A percentile compares a stretch with the other conserved stretches of the same genome.
phyloP scores from a whole-genome alignment of 2,113 vertebrate genomes.

The Dicerorhinus sumatrensis region DNA sequence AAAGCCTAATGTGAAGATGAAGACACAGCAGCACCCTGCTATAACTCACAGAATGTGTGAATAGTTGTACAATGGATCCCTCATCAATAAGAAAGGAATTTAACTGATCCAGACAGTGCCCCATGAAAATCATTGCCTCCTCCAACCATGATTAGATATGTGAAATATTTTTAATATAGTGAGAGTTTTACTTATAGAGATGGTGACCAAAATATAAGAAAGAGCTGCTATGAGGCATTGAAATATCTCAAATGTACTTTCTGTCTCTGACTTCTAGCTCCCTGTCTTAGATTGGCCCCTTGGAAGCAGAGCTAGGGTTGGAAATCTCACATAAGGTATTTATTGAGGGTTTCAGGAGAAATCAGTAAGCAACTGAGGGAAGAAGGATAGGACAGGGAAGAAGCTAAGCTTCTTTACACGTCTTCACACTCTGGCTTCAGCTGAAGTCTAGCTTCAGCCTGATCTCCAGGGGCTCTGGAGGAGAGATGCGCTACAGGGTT shows the following conservation, averaged over 20 bases:
- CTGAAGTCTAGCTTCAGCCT: neutral
- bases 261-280: neutral
- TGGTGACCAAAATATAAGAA: neutral
- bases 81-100: neutral
- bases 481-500: neutral
- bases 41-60: neutral
- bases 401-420: neutral
- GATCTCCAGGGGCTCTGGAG: neutral
- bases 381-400: neutral
- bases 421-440: neutral
- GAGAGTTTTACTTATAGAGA: neutral
- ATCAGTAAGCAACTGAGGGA: neutral
- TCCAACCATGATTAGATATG: neutral
- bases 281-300: neutral
- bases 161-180: conserved; percentile 6
- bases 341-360: neutral
- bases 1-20: neutral
- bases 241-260: neutral
- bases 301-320: too few species aligned
- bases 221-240: neutral
- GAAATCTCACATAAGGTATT: neutral
- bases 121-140: neutral
- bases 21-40: neutral
- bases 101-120: neutral
- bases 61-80: neutral